Conservation (phyloP, 2,797 vertebrate genomes). For the Sebastes itinus region DNA sequence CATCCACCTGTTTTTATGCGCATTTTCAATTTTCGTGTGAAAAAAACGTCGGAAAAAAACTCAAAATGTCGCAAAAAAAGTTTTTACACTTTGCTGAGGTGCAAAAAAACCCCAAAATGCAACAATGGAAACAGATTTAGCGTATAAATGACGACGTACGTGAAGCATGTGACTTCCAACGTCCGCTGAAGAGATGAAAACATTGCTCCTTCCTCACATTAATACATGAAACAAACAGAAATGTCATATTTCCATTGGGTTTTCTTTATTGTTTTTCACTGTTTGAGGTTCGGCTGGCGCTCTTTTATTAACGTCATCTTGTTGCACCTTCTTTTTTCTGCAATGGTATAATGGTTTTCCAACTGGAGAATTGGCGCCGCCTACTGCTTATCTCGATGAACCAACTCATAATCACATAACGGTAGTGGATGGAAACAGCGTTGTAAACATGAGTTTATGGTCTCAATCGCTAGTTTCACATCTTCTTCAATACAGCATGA, state of each 20-base stretch:
- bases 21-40: not conserved
- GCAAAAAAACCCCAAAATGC: accelerated
- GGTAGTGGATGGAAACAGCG: not conserved
- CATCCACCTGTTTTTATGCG: not conserved
- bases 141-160: not conserved
- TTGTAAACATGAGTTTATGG: too few species aligned
- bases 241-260: not conserved
- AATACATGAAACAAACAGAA: not conserved
- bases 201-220: accelerated
- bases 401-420: not conserved
- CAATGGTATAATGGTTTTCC: not conserved
- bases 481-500: not conserved
- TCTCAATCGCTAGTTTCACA: accelerated
- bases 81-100: not conserved
- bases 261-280: not conserved
- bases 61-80: not conserved
- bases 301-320: not conserved
- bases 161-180: not conserved
- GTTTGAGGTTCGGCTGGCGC: not conserved
- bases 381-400: not conserved
- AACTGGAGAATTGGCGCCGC: not conserved
- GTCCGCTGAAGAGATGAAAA: not conserved
- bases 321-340: not conserved
- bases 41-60: not conserved
- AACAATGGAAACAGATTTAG: not conserved